phyloP scores from a whole-genome alignment of 2,888 invertebrate genomes.

The Acronicta aceris region DNA sequence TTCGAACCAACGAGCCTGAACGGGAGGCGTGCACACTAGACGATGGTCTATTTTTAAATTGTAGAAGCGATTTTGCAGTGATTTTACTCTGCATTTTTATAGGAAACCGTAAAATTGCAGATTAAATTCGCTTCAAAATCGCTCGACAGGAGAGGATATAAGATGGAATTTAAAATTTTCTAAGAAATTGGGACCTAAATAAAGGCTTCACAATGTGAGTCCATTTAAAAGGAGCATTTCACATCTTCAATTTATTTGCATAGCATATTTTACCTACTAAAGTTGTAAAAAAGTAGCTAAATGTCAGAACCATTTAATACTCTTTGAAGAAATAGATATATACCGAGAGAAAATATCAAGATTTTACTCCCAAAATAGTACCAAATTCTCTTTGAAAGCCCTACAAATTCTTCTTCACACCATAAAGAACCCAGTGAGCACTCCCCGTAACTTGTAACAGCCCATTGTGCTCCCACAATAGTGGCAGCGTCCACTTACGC shows the following conservation, averaged over 20 bases:
- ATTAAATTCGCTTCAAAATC: too few species aligned
- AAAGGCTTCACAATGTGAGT: too few species aligned
- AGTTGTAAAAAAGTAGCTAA: too few species aligned
- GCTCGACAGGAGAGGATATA: too few species aligned
- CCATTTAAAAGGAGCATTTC: too few species aligned
- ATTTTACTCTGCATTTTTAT: not conserved
- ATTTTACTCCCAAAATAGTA: not conserved
- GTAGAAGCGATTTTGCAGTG: not conserved
- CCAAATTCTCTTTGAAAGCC: not conserved
- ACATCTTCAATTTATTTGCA: too few species aligned
- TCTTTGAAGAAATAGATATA: too few species aligned
- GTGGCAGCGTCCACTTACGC: constrained; percentile 61
- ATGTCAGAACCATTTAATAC: too few species aligned
- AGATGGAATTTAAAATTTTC: too few species aligned
- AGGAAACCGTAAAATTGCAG: too few species aligned
- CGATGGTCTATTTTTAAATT: constrained; percentile 36
- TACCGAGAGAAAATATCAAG: not conserved
- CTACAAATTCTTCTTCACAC: constrained; percentile 11
- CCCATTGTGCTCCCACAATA: constrained; percentile 73
- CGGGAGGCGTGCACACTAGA: constrained; percentile 55
- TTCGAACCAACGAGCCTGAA: constrained; percentile 55
- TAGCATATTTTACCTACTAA: too few species aligned
- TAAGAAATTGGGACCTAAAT: too few species aligned
- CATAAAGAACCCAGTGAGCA: constrained; percentile 42
- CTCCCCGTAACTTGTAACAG: constrained; percentile 64